Evolutionary conservation across 1,140 invertebrate genomes (phyloP), one percentile per base, ranked within the genome.

Genomic region (Temnothorax curvispinosus): DNA sequence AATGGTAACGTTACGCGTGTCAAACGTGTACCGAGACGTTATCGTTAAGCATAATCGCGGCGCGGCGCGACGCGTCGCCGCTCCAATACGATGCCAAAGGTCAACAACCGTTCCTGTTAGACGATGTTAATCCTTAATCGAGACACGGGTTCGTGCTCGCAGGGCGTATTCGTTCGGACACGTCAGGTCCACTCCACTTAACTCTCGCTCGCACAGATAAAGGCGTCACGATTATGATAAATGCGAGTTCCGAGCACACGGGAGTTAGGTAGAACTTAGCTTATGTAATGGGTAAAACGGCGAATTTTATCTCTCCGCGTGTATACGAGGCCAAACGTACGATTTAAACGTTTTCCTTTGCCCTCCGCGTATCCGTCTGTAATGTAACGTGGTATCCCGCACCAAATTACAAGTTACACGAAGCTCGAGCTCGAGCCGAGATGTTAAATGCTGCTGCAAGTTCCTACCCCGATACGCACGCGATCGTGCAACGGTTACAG

Each of bases 341-440:
- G 69, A 62, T 84, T 75, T 60, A 72, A 60, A 50, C 41, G 32
- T 74, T 75, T 75, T 27, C 27, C 21, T 6, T 18, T 32, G 27
- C 7, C 13, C 9, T 3, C 76, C 41, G 11, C 15, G 35, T 47
- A 9, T 44, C n/a, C 44, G 32, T 77, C 58, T 6, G 13, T 41
- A n/a, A 13, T 54, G 15, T 67, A 81, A 81, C 27, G 52, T 13
- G 38, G 52, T 82, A 72, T 44, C 38, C 67, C 38, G 27, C 27
- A 18, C 67, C 41, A 84, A 84, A 84, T 75, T 82, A 74, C 80
- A 84, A 72, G 69, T 50, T 84, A 75, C 80, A 74, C 67, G 80
- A 74, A 82, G 65, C 67, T 35, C 78, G 21, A n/a, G n/a, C 56
- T 3, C 21, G 15, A n/a, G 32, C 44, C 44, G 47, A 38, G 77